phyloP scores from a whole-genome alignment of 2,888 invertebrate genomes.

The Asteroscopus sphinx region DNA sequence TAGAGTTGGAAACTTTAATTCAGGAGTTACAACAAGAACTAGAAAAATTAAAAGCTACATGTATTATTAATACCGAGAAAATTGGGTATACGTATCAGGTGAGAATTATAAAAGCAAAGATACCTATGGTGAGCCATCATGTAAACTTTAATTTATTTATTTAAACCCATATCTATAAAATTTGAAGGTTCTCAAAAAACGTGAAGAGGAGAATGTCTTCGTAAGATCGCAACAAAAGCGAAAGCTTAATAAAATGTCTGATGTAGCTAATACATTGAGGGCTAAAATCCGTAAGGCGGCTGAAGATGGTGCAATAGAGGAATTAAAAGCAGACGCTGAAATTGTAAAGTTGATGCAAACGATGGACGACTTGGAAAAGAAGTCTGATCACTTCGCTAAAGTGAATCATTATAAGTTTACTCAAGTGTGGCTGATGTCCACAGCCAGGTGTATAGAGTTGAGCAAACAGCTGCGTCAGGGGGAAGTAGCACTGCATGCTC shows the following conservation, averaged over 20 bases:
- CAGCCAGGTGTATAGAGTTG: constrained; percentile 69
- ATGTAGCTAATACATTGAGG: constrained; percentile 91
- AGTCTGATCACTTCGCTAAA: constrained; percentile 91
- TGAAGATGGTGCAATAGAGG: constrained; percentile 91
- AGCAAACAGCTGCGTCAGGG: constrained; percentile 71
- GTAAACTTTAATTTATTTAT: not conserved
- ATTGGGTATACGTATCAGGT: constrained; percentile 96
- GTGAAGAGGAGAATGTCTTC: constrained; percentile 96
- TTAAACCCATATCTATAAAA: not conserved
- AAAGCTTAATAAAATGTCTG: constrained; percentile 93
- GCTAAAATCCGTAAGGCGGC: constrained; percentile 92
- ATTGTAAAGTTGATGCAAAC: constrained; percentile 91
- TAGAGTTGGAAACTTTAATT: constrained; percentile 92
- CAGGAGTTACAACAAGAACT: constrained; percentile 95
- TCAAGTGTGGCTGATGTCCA: constrained; percentile 85
- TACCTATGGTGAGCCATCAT: not conserved
- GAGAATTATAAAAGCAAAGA: not conserved
- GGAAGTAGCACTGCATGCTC: constrained; percentile 83
- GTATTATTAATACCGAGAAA: constrained; percentile 96
- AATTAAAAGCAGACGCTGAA: constrained; percentile 92
- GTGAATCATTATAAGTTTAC: constrained; percentile 91
- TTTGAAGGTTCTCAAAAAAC: constrained; percentile 92
- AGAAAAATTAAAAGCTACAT: constrained; percentile 93
- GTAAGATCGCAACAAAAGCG: constrained; percentile 95
- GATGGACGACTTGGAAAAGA: constrained; percentile 92